Evolutionary conservation across 2,113 vertebrate genomes (phyloP).

Genomic region (Tapirus terrestris): DNA sequence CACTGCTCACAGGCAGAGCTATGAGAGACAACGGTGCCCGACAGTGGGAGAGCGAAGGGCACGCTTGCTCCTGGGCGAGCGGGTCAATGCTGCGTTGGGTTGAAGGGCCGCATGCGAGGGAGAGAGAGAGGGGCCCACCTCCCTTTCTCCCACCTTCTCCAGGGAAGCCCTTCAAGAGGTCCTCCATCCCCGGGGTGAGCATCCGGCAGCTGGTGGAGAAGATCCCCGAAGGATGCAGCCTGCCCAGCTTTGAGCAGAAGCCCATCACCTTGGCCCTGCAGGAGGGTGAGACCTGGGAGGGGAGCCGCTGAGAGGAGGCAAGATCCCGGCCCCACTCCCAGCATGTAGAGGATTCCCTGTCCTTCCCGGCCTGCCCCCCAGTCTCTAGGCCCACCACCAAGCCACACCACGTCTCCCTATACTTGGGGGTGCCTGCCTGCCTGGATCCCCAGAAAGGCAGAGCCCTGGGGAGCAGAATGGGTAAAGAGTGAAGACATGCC

Average conservation of each 20-base stretch:
- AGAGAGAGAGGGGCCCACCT: neutral
- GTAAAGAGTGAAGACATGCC: neutral
- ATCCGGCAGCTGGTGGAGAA: constrained; percentile 86
- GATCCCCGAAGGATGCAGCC: constrained; percentile 89
- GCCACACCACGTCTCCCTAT: neutral
- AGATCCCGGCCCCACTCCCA: too few relatives aligned
- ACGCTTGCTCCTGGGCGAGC: neutral
- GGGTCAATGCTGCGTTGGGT: neutral
- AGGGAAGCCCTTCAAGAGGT: constrained; percentile 86
- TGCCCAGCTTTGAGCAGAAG: constrained; percentile 90
- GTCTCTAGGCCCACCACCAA: neutral
- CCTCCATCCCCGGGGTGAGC: constrained; percentile 88
- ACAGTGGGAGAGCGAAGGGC: neutral
- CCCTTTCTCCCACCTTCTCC: neutral
- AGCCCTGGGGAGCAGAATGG: neutral
- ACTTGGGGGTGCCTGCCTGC: neutral
- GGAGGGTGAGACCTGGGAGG: constrained; percentile 86
- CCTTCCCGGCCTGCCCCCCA: neutral
- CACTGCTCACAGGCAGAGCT: neutral
- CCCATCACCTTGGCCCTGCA: constrained; percentile 86
- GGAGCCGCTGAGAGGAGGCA: neutral
- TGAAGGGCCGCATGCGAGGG: neutral
- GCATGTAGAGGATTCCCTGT: too few relatives aligned
- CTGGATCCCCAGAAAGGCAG: neutral
- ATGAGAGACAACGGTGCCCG: neutral